A percentile compares a stretch with the other conserved stretches of the same genome.
These are phyloP conservation scores for Cenopis cana DNA, from an alignment of 2,888 invertebrate genomes.

Conservation along the genomic window DNA sequence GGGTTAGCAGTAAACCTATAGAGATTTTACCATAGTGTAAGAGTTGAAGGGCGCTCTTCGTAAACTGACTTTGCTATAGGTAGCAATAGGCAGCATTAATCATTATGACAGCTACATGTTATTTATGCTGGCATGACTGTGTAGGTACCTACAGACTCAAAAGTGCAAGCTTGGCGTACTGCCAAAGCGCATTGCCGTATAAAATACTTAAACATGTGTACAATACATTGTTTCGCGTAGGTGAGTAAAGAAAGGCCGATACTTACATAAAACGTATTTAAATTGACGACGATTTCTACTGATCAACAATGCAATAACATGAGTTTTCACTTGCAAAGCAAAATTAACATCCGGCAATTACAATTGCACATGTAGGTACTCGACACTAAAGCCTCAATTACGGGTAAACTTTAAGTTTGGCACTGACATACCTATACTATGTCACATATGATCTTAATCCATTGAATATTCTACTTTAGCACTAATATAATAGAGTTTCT, in stretches of 20 bases:
- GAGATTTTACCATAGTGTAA: too few species aligned
- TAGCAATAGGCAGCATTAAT: too few species aligned
- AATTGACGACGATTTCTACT: constrained; percentile 78
- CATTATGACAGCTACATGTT: neutral
- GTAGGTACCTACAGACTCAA: constrained; percentile 4
- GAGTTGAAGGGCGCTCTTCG: too few species aligned
- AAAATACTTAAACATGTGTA: constrained; percentile 18
- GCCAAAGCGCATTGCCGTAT: constrained; percentile 28
- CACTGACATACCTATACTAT: too few species aligned
- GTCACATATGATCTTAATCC: too few species aligned
- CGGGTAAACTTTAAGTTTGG: too few species aligned
- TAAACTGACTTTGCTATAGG: too few species aligned
- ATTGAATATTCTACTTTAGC: too few species aligned
- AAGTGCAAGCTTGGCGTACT: constrained; percentile 25
- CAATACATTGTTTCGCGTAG: constrained; percentile 38
- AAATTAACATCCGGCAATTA: constrained; percentile 48
- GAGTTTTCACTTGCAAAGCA: constrained; percentile 73
- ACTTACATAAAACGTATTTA: constrained; percentile 71
- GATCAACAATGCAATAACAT: constrained; percentile 69
- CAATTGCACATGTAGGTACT: neutral
- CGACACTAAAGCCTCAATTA: neutral
- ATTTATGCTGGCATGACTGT: constrained; percentile 11
- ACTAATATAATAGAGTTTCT: too few species aligned
- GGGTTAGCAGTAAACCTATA: too few species aligned
- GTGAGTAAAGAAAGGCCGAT: constrained; percentile 51